phyloP scores from a whole-genome alignment of 1,140 invertebrate genomes.

The Bursaphelenchus mucronatus region DNA sequence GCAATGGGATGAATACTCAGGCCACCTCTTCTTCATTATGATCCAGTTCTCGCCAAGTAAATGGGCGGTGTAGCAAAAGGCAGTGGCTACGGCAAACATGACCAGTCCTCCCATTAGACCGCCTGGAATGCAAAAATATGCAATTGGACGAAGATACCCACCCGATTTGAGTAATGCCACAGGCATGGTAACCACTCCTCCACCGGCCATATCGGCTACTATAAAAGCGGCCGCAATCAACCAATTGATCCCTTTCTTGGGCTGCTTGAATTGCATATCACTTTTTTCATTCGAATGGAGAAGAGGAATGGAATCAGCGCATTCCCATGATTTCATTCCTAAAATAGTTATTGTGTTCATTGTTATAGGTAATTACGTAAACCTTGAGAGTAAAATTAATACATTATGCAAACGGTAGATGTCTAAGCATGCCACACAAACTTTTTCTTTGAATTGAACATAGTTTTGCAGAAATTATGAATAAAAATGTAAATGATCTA shows the following conservation, averaged over 20 bases:
- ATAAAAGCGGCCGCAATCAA: neutral
- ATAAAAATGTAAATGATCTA: no score
- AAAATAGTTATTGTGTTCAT: no score
- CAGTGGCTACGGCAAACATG: conserved; percentile 15
- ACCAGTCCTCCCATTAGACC: conserved; percentile 16
- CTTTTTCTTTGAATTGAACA: no score
- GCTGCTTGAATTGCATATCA: no score
- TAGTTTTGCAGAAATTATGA: no score
- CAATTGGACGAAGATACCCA: neutral
- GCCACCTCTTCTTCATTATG: conserved; percentile 38
- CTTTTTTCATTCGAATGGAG: no score
- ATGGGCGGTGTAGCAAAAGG: conserved; percentile 49
- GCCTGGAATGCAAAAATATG: conserved; percentile 5
- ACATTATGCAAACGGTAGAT: no score
- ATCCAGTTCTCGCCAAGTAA: conserved; percentile 47
- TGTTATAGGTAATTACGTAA: no score
- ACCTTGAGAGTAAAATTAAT: no score
- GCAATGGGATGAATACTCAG: conserved; percentile 37
- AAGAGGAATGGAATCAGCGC: no score
- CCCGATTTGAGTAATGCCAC: conserved; percentile 45
- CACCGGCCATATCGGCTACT: conserved; percentile 49
- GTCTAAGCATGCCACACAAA: no score
- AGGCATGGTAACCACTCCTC: conserved; percentile 45
- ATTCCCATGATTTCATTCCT: no score
- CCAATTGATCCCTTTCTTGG: neutral